Conservation (phyloP, 2,797 vertebrate genomes). For the Lateolabrax maculatus region DNA sequence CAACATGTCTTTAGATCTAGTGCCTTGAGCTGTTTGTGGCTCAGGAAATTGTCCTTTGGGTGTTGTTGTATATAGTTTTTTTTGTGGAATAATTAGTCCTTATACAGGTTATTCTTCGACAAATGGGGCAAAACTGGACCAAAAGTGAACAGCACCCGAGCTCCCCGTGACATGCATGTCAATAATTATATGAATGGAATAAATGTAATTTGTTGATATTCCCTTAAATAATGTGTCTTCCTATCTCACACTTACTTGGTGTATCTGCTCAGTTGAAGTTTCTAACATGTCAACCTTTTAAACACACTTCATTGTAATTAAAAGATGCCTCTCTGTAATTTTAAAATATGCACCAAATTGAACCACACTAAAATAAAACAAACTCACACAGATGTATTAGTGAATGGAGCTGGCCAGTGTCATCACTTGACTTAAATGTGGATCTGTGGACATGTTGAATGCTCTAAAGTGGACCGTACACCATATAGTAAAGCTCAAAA, state of each 20-base stretch:
- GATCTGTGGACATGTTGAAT: too few relatives aligned
- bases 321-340: not conserved
- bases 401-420: too few relatives aligned
- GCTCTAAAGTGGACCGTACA: too few relatives aligned
- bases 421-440: too few relatives aligned
- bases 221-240: too few relatives aligned
- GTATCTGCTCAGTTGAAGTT: not conserved
- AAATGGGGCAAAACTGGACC: not conserved
- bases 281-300: not conserved
- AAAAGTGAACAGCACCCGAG: not conserved
- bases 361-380: not conserved
- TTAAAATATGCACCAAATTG: not conserved
- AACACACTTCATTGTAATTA: not conserved
- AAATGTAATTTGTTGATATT: too few relatives aligned
- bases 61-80: not conserved
- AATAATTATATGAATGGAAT: too few relatives aligned
- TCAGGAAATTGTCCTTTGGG: not conserved
- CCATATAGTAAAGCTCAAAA: too few relatives aligned
- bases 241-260: not conserved
- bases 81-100: not conserved
- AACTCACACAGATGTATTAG: too few relatives aligned
- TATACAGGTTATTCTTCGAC: not conserved
- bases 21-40: not conserved
- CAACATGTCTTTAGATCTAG: too few relatives aligned
- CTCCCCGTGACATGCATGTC: too few relatives aligned